Percentiles rank a stretch among this genome's conserved stretches.
phyloP scores from a whole-genome alignment of 2,797 vertebrate genomes.

The Pipistrellus kuhlii region DNA sequence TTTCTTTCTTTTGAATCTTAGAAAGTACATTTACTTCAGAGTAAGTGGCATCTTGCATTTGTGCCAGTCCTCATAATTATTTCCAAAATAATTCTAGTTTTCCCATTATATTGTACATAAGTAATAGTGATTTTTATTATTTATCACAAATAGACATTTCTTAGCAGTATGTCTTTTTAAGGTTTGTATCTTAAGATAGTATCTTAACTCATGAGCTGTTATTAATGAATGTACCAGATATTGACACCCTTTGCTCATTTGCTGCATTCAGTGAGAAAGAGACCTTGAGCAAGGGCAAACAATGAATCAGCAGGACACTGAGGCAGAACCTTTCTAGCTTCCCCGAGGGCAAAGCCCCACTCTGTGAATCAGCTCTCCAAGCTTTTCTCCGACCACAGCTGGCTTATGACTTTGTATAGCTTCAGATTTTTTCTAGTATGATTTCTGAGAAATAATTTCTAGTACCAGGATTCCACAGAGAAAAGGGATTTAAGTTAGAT shows the following conservation, averaged over 20 bases:
- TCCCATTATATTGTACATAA: constrained; percentile 52
- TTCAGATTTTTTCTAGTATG: constrained; percentile 45
- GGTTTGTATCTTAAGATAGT: constrained; percentile 9
- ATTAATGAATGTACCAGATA: constrained; percentile 9
- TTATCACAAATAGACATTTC: constrained; percentile 5
- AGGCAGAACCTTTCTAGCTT: not conserved
- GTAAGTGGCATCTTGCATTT: constrained; percentile 52
- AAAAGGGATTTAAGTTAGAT: constrained; percentile 61
- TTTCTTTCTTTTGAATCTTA: constrained; percentile 54
- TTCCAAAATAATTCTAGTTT: constrained; percentile 41
- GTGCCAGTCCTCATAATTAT: constrained; percentile 30
- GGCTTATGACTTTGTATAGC: not conserved
- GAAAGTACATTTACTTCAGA: constrained; percentile 65
- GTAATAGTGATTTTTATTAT: constrained; percentile 1
- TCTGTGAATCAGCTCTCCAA: not conserved
- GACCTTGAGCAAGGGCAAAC: constrained; percentile 64
- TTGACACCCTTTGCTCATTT: constrained; percentile 54
- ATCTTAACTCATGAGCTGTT: constrained; percentile 51
- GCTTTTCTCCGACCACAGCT: not conserved
- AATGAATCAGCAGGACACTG: constrained; percentile 47
- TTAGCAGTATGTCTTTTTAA: constrained; percentile 2
- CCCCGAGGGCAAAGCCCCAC: constrained; percentile 10
- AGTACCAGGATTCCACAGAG: constrained; percentile 59
- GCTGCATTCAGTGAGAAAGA: not conserved
- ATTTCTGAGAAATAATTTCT: constrained; percentile 59